phyloP scores from a whole-genome alignment of 2,888 invertebrate species.

The Apocheima hispidaria region DNA sequence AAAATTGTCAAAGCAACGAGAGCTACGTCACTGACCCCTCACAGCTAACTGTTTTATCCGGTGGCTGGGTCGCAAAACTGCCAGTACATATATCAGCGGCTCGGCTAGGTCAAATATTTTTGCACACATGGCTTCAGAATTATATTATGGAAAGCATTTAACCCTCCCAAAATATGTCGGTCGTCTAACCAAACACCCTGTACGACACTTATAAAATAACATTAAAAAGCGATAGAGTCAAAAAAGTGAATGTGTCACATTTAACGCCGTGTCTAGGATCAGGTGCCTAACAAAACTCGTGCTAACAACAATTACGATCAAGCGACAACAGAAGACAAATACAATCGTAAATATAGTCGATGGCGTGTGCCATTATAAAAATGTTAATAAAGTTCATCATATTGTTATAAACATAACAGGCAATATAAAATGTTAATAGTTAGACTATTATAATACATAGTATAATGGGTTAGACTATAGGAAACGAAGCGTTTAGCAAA shows the following conservation, averaged over 20 bases:
- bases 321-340: slow-evolving; percentile 82
- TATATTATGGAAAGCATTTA: no score
- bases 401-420: slow-evolving; percentile 87
- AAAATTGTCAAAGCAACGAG: no score
- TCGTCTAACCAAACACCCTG: no score
- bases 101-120: no score
- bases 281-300: slow-evolving; percentile 82
- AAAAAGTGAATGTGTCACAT: slow-evolving; percentile 51
- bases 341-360: slow-evolving; percentile 85
- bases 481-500: no score
- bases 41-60: no score
- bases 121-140: no score
- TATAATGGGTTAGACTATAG: no score
- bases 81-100: no score
- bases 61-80: no score
- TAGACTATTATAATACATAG: slow-evolving; percentile 86
- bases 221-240: neutral
- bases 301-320: slow-evolving; percentile 81
- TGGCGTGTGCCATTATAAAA: slow-evolving; percentile 83
- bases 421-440: slow-evolving; percentile 86
- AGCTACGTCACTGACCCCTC: no score
- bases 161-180: no score
- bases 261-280: slow-evolving; percentile 67
- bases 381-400: slow-evolving; percentile 84
- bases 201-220: slow-evolving; percentile 45